Evolutionary conservation across 2,797 vertebrate species (phyloP).

Genomic region (Intellagama lesueurii): DNA sequence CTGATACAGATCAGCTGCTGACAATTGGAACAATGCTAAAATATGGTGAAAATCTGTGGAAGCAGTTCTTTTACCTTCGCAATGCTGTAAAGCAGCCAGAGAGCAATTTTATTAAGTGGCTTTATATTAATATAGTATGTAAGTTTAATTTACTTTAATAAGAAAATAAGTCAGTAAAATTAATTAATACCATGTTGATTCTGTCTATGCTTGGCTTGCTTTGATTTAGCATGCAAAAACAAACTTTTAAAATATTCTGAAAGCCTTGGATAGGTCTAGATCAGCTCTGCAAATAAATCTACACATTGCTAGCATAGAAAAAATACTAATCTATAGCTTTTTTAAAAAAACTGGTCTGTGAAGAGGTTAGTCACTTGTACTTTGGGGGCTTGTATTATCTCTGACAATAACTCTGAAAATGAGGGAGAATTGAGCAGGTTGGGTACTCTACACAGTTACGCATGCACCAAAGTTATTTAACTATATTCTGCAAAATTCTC

Average conservation of each 20-base stretch:
- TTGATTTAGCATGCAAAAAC: not conserved
- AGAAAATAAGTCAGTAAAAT: conserved; percentile 3
- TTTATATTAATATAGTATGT: not conserved
- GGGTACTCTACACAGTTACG: no score
- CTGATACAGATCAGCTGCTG: not conserved
- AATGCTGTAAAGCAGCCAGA: not conserved
- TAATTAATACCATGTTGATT: not conserved
- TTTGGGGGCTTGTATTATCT: no score
- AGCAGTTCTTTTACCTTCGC: not conserved
- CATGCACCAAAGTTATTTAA: no score
- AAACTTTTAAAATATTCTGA: not conserved
- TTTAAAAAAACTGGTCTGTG: no score
- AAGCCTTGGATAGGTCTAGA: not conserved
- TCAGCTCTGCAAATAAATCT: not conserved
- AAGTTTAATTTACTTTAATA: not conserved
- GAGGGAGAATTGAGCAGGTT: no score
- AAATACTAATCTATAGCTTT: not conserved
- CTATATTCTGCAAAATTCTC: no score
- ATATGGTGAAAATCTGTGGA: not conserved
- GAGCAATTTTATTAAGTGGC: not conserved
- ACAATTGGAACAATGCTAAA: not conserved
- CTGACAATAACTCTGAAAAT: no score
- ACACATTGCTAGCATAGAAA: not conserved
- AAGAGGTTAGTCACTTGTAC: no score
- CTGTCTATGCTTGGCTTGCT: not conserved